Evolutionary conservation across 2,888 invertebrate genomes (phyloP).

Genomic region (Latheticus oryzae): DNA sequence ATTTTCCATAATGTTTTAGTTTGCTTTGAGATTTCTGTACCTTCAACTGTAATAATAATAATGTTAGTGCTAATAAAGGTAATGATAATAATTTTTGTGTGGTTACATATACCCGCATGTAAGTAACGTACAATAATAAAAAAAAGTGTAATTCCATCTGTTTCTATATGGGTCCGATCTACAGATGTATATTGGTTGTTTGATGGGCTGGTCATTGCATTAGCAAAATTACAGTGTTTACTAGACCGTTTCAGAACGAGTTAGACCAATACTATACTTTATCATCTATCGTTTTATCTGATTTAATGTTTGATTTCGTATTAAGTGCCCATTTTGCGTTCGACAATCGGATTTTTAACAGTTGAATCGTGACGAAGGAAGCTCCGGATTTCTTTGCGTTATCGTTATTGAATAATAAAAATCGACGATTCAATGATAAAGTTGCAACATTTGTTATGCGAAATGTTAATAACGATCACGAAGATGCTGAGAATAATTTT

Average conservation of each 20-base stretch:
- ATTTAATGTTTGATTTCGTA: constrained; percentile 37
- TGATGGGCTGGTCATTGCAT: constrained; percentile 44
- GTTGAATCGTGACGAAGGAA: constrained; percentile 27
- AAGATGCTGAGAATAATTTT: constrained; percentile 10
- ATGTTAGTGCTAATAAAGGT: no score
- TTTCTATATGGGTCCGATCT: constrained; percentile 8
- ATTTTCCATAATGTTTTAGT: no score
- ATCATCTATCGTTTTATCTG: constrained; percentile 43
- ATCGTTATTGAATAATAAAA: constrained; percentile 3
- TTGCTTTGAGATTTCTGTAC: no score
- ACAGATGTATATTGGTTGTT: constrained; percentile 30
- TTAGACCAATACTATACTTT: constrained; percentile 46
- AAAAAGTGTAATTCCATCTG: constrained; percentile 21
- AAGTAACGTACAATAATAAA: constrained; percentile 31
- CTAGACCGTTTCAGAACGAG: constrained; percentile 49
- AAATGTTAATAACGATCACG: constrained; percentile 20
- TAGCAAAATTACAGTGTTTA: constrained; percentile 51
- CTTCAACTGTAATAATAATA: no score
- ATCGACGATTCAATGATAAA: constrained; percentile 8
- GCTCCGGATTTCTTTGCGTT: constrained; percentile 14
- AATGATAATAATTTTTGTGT: no score
- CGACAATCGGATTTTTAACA: constrained; percentile 30
- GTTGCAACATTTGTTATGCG: constrained; percentile 5
- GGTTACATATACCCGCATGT: constrained; percentile 47
- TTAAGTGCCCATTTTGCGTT: constrained; percentile 33